Base-by-base conservation (phyloP, 2,888 invertebrate species). In the Heliconius aoede region DNA sequence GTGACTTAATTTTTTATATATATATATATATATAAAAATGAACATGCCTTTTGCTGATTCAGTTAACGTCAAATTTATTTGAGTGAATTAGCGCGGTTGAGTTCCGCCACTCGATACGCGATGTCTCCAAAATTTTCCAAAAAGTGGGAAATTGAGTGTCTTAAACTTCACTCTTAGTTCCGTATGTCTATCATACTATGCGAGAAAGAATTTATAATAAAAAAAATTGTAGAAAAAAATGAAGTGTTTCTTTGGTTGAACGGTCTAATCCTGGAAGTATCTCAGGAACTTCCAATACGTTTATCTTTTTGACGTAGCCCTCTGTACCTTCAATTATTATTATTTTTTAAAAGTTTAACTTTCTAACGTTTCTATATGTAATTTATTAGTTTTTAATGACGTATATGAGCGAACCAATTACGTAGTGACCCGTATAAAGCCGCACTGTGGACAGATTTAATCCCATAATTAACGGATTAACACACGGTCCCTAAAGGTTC, bases 381-480 rank as follows among this genome's bases (percentile, higher is more conserved):
- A 65, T 65, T 65, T 65, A 72, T 76, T 72, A 61, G 18, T 72
- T 61, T 61, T 68, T 72, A 72, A 76, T 76, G 32, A 30, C 72
- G 51, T 26, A 62, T 61, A 51, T 46, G 26, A 67, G 72, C 36
- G 30, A 32, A 62, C 72, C 67, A 67, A 61, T 68, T 72, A 68
- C 21, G n/a, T 67, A 58, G 2, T 72, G 72, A 72, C 72, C 72
- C 60, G 67, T 67, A 72, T 67, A 67, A 30, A 67, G 30, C 72
- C 32, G 26, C 69, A 51, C 69, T 13, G 51, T 46, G 51, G 30
- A 69, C 30, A 69, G 72, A 32, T 76, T 67, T 65, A 67, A 67
- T 32, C 67, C 65, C 24, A 72, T 69, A 76, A 72, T 72, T 72
- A 72, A 64, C 65, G 61, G 67, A 72, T 76, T 76, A 76, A 72